Evolutionary conservation across 2,888 invertebrate species (phyloP).

Genomic region (Odontothrips loti): DNA sequence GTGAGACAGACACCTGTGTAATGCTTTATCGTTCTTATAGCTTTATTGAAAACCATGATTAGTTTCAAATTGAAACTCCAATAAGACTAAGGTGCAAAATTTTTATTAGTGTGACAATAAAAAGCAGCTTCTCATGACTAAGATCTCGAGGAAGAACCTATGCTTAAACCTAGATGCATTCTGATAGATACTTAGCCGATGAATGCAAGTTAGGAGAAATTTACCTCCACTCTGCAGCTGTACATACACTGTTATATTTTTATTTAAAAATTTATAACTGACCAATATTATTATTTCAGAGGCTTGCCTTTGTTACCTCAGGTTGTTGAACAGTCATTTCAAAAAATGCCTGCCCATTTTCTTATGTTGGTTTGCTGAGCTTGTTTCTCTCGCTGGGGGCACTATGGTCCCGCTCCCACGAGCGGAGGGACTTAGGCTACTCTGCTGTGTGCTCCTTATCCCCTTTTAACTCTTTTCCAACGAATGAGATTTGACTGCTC

Average conservation of each 20-base stretch:
- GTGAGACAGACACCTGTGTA: neutral
- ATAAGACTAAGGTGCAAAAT: constrained; percentile 13
- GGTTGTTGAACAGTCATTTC: neutral
- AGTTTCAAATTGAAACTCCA: constrained; percentile 4
- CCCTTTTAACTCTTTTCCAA: neutral
- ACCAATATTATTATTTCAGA: constrained; percentile 6
- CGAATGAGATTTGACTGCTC: neutral
- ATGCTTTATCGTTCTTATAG: constrained; percentile 21
- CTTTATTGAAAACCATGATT: constrained; percentile 11
- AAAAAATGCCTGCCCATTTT: neutral
- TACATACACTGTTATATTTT: constrained; percentile 24
- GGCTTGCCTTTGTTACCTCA: neutral
- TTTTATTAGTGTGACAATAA: constrained; percentile 27
- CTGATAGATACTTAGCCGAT: neutral
- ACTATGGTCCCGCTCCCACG: too few relatives aligned
- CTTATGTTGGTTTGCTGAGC: too few relatives aligned
- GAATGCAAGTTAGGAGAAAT: neutral
- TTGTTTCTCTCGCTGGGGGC: too few relatives aligned
- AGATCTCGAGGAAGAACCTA: neutral
- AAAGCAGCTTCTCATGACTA: constrained; percentile 2
- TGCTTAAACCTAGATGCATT: neutral
- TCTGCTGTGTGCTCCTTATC: neutral
- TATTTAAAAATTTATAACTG: constrained; percentile 18
- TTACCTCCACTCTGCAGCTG: constrained; percentile 11
- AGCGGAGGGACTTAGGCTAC: too few relatives aligned